These are phyloP conservation scores for Stegodyphus dumicola DNA, from an alignment of 1,140 invertebrate species.

Conservation along the genomic window DNA sequence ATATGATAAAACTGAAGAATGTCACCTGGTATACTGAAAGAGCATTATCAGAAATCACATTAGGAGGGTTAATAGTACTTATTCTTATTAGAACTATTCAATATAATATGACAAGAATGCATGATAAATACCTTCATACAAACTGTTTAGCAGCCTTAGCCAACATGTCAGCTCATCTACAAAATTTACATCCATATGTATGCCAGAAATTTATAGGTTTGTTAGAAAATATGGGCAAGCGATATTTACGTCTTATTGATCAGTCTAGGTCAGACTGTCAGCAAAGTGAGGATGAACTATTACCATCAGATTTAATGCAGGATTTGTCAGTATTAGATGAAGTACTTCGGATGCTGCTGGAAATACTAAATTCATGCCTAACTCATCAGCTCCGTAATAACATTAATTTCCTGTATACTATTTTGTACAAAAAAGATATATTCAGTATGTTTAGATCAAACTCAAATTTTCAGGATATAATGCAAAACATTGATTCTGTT, in stretches of 20 bases:
- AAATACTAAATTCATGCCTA: constrained; percentile 95
- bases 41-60: constrained; percentile 87
- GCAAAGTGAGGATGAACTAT: constrained; percentile 64
- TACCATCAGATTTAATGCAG: constrained; percentile 72
- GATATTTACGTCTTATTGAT: constrained; percentile 74
- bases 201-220: constrained; percentile 89
- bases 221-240: constrained; percentile 87
- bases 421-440: constrained; percentile 92
- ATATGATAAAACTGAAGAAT: constrained; percentile 90
- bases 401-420: constrained; percentile 93
- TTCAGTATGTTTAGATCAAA: constrained; percentile 90
- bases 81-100: constrained; percentile 96
- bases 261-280: constrained; percentile 60
- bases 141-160: constrained; percentile 97
- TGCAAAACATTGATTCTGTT: constrained; percentile 96
- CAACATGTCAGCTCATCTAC: constrained; percentile 97
- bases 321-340: constrained; percentile 96
- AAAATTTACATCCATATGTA: constrained; percentile 93
- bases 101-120: constrained; percentile 96
- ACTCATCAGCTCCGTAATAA: constrained; percentile 89
- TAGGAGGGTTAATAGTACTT: constrained; percentile 94
- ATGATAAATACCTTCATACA: constrained; percentile 95
- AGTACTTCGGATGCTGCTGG: constrained; percentile 93
- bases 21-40: constrained; percentile 93
- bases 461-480: constrained; percentile 92